Conservation (phyloP, 2,888 invertebrate species). For the Drymonia ruficornis region DNA sequence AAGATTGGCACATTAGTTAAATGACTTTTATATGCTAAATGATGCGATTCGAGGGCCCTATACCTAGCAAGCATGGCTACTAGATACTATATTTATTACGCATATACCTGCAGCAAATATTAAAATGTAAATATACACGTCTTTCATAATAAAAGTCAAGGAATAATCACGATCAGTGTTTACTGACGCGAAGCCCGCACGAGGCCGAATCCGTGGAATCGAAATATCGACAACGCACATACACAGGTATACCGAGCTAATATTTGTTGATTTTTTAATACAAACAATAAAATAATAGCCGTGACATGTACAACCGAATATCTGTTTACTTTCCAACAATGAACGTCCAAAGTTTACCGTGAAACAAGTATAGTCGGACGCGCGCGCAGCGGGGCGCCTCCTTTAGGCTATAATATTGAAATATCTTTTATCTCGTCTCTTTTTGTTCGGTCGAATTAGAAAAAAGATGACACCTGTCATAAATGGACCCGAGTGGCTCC, state of each 20-base stretch:
- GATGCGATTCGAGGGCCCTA: too few species aligned
- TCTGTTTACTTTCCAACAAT: slow-evolving; percentile 45
- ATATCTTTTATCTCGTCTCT: slow-evolving; percentile 64
- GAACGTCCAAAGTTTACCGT: slow-evolving; percentile 50
- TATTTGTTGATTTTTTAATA: slow-evolving; percentile 27
- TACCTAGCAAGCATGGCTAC: too few species aligned
- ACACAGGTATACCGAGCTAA: slow-evolving; percentile 14
- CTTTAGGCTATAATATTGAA: slow-evolving; percentile 65
- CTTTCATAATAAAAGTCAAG: slow-evolving; percentile 26
- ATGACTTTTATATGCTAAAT: too few species aligned
- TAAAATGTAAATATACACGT: slow-evolving; percentile 2
- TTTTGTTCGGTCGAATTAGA: slow-evolving; percentile 49
- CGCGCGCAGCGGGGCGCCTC: slow-evolving; percentile 61
- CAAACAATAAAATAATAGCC: slow-evolving; percentile 43
- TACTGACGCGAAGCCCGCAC: slow-evolving; percentile 7
- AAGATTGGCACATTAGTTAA: too few species aligned
- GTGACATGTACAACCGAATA: slow-evolving; percentile 35
- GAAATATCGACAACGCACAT: slow-evolving; percentile 21
- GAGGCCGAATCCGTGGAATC: slow-evolving; percentile 31
- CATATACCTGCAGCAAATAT: slow-evolving; percentile 18
- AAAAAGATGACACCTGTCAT: slow-evolving; percentile 73
- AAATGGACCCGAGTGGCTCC: slow-evolving; percentile 55
- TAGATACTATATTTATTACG: too few species aligned
- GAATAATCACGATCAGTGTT: slow-evolving; percentile 7
- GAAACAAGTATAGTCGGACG: slow-evolving; percentile 43